phyloP scores from a whole-genome alignment of 2,888 invertebrate species.

The Cerceris ruficornis region DNA sequence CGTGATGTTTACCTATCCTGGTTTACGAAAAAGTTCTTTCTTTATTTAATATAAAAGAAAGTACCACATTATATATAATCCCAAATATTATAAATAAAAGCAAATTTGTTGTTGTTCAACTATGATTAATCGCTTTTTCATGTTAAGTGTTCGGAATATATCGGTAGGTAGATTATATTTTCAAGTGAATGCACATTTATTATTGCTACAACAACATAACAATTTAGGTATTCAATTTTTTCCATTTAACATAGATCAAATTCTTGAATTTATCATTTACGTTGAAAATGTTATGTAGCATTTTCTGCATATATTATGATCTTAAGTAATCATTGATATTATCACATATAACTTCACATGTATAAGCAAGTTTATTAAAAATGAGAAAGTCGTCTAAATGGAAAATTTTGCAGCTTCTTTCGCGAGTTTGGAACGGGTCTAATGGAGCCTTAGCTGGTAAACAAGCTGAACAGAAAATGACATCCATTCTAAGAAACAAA shows the following conservation, averaged over 20 bases:
- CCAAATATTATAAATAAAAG: too few relatives aligned
- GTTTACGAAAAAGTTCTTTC: too few relatives aligned
- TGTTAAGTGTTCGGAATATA: constrained; percentile 73
- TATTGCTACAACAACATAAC: constrained; percentile 11
- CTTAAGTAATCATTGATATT: neutral
- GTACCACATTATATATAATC: too few relatives aligned
- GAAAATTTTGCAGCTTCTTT: constrained; percentile 79
- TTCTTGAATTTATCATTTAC: neutral
- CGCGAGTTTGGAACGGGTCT: constrained; percentile 79
- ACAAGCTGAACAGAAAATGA: constrained; percentile 80
- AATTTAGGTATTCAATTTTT: neutral
- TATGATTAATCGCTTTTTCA: constrained; percentile 73
- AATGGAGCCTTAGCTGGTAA: constrained; percentile 73
- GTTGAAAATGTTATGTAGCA: neutral
- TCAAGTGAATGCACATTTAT: neutral
- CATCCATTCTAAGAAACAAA: constrained; percentile 79
- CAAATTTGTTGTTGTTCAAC: constrained; percentile 26
- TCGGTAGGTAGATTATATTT: constrained; percentile 72
- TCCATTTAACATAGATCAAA: constrained; percentile 11
- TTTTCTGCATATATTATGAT: neutral
- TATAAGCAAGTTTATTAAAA: constrained; percentile 13
- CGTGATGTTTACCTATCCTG: too few relatives aligned
- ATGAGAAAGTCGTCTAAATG: constrained; percentile 74
- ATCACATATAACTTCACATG: constrained; percentile 9
- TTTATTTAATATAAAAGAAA: too few relatives aligned